Evolutionary conservation across 2,797 vertebrate species (phyloP).

Genomic region (Hoplostethus atlanticus): DNA sequence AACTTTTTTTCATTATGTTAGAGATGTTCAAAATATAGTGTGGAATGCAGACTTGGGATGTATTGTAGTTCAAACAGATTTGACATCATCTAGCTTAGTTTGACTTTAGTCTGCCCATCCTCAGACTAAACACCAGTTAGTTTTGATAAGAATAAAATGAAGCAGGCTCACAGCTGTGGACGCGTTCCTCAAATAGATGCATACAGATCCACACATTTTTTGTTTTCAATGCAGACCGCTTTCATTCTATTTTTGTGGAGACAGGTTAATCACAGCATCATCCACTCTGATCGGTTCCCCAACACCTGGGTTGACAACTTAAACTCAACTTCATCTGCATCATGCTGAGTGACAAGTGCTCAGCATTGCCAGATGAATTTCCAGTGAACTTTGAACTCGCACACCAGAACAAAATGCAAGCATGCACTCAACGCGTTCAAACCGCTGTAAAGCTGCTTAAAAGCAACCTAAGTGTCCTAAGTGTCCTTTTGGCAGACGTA

Average conservation of each 20-base stretch:
- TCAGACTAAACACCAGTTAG: background rate
- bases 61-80: background rate
- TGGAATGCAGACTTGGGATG: background rate
- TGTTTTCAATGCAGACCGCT: no score
- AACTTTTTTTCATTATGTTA: background rate
- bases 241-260: no score
- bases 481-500: slow-evolving; percentile 38
- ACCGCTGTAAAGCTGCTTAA: slow-evolving; percentile 19
- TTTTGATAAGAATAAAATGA: background rate
- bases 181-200: background rate
- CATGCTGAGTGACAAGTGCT: slow-evolving; percentile 43
- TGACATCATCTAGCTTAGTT: background rate
- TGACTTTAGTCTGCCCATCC: background rate
- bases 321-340: slow-evolving; percentile 28
- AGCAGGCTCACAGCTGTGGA: background rate
- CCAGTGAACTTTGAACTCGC: slow-evolving; percentile 30
- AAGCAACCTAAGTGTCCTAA: background rate
- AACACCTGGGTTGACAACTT: slow-evolving; percentile 21
- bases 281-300: slow-evolving; percentile 14
- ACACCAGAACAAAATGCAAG: slow-evolving; percentile 29
- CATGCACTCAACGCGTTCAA: slow-evolving; percentile 13
- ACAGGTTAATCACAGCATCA: background rate
- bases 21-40: background rate
- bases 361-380: slow-evolving; percentile 15
- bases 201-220: background rate